Conservation (phyloP, 2,888 invertebrate genomes). For the Apoda limacodes region DNA sequence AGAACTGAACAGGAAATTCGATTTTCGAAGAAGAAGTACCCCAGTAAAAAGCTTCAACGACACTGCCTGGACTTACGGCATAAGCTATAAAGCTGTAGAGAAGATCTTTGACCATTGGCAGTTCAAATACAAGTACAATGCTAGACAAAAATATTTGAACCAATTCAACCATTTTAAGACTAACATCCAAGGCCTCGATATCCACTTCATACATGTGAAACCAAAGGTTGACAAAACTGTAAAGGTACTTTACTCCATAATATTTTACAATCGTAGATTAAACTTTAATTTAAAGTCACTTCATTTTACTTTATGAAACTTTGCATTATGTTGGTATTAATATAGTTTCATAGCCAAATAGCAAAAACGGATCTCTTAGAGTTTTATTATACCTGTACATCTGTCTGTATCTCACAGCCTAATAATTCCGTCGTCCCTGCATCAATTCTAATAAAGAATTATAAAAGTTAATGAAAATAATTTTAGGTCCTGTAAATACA, state of each 20-base stretch:
- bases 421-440: too few relatives aligned
- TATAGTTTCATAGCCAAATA: too few relatives aligned
- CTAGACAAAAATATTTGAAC: slow-evolving; percentile 75
- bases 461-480: too few relatives aligned
- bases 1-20: slow-evolving; percentile 65
- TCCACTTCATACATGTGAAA: slow-evolving; percentile 81
- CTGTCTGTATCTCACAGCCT: too few relatives aligned
- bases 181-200: slow-evolving; percentile 75
- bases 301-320: too few relatives aligned
- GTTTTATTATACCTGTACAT: too few relatives aligned
- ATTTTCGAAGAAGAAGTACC: slow-evolving; percentile 43
- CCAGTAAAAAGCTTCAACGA: slow-evolving; percentile 61
- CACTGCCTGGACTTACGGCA: slow-evolving; percentile 82
- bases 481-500: too few relatives aligned
- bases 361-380: too few relatives aligned
- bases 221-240: slow-evolving; percentile 47
- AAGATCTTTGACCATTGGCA: slow-evolving; percentile 82
- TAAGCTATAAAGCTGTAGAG: slow-evolving; percentile 75
- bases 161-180: slow-evolving; percentile 80
- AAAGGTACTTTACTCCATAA: slow-evolving; percentile 29
- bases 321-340: too few relatives aligned
- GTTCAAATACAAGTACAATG: slow-evolving; percentile 72
- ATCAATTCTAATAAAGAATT: too few relatives aligned
- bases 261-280: slow-evolving; percentile 10
- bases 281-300: too few relatives aligned